Evolutionary conservation across 2,888 invertebrate species (phyloP), one percentile per base, ranked within the genome.

Genomic region (Griposia aprilina): DNA sequence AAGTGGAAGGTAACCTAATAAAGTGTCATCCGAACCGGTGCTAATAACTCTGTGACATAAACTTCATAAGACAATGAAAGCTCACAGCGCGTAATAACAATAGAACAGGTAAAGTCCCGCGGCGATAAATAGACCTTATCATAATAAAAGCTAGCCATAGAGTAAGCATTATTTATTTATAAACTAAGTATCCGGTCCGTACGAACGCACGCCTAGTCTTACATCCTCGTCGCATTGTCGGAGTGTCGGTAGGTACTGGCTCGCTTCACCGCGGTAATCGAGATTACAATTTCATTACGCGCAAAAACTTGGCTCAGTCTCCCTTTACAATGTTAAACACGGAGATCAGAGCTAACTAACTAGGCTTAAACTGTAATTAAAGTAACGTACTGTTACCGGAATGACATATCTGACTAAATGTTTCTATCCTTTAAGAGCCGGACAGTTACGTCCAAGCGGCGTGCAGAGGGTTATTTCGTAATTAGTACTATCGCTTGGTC

Each of bases 341-440:
- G 92, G 91, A 90, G 92, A 93, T 93, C 92, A 90, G 92, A 93
- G 92, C 91, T 90, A 90, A 91, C 93, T 93, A 94, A 93, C 94
- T 92, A 91, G 92, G 89, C 90, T 94, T 93, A 93, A 92, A 92
- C 92, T 91, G 94, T 91, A 95, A 96, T 96, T 96, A 95, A 93
- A 92, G 91, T 92, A 92, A 94, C 93, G 91, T 93, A 93, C 95
- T 94, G 94, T 95, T 95, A 95, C 95, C 94, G 94, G 94, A 93
- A 92, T 94, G 92, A 93, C 94, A 96, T 96, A 93, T 94, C 95
- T 95, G 83, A 94, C 93, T 96, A 96, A 96, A 96, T 95, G 94
- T 93, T 95, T 94, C 93, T 95, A 94, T 93, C 95, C 96, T 95
- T 96, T 95, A 94, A 93, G 87, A 94, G 94, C 83, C 81, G 90